Evolutionary conservation across 1,140 invertebrate genomes (phyloP), one percentile per base, ranked within the genome.

Genomic region (Bactericera cockerelli): DNA sequence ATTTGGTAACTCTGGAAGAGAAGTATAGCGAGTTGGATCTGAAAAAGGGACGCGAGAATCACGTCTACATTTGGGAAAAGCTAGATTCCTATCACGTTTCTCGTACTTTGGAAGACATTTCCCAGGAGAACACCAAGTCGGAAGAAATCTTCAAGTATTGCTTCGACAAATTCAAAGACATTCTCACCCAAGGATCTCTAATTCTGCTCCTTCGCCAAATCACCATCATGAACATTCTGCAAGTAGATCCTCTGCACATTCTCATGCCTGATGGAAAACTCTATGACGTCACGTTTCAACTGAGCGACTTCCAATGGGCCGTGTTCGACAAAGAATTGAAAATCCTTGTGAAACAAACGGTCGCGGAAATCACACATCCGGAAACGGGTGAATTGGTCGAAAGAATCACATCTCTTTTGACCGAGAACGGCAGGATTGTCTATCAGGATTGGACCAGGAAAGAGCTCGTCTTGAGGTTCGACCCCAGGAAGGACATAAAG

Each of bases 211-310:
- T 31, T 13, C n/a, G 42, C 6, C 42, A 49, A n/a, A 49, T 49
- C 4, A 22, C 42, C 6, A 4, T 49, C 3, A 4, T 49, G 4
- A 49, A 49, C 22, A 49, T 49, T 49, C 42, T 10, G 19, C n/a
- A 49, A n/a, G 19, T 49, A 4, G n/a, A 22, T 49, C 42, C 42
- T 8, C 22, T 22, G n/a, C 22, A 49, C 19, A 3, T 49, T n/a
- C n/a, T 49, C n/a, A 19, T 49, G 22, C n/a, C 42, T 22, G 22
- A 49, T 49, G 42, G 42, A n/a, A 49, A 49, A 49, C 42, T 49
- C 3, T 49, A 6, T 22, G 22, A 49, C 22, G 3, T 49, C 4
- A 49, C 22, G 22, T 49, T 49, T 49, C 8, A 49, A 49, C n/a
- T 49, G n/a, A 3, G 19, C 3, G 42, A 49, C 42, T 49, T 49